Percentiles rank a stretch among this genome's conserved stretches.
phyloP scores from a whole-genome alignment of 1,140 invertebrate genomes.

The Euura saliciscinereae region DNA sequence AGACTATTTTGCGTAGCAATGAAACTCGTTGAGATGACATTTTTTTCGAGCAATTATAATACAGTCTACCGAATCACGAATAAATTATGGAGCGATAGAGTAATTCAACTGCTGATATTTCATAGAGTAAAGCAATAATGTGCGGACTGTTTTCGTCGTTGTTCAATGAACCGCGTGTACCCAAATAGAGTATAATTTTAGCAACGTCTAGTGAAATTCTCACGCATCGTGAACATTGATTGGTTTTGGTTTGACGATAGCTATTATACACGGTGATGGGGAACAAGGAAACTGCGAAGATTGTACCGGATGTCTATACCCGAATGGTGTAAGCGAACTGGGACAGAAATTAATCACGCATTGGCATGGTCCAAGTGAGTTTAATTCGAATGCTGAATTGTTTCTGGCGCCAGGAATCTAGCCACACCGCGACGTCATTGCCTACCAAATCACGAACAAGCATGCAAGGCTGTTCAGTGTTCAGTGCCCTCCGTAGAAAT shows the following conservation, averaged over 20 bases:
- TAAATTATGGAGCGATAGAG: too few species aligned
- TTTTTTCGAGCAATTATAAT: too few species aligned
- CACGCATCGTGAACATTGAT: background rate
- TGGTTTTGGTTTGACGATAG: background rate
- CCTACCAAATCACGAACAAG: background rate
- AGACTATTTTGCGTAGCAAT: too few species aligned
- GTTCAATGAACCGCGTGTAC: background rate
- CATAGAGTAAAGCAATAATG: too few species aligned
- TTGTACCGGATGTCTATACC: background rate
- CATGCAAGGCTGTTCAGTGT: background rate
- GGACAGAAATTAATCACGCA: background rate
- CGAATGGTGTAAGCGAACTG: background rate
- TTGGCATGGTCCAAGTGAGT: background rate
- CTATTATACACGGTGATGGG: background rate
- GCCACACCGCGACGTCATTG: slow-evolving; percentile 6
- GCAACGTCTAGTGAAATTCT: background rate
- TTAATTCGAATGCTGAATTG: background rate
- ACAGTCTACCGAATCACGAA: too few species aligned
- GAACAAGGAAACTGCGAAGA: background rate
- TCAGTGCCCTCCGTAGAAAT: too few species aligned
- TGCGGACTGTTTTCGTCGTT: background rate
- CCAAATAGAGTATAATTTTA: background rate
- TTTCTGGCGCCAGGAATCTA: slow-evolving; percentile 11
- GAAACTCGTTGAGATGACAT: too few species aligned
- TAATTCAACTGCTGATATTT: too few species aligned